These are phyloP conservation scores for Hydrophis major DNA, from an alignment of 2,797 vertebrate species.

Conservation along the genomic window DNA sequence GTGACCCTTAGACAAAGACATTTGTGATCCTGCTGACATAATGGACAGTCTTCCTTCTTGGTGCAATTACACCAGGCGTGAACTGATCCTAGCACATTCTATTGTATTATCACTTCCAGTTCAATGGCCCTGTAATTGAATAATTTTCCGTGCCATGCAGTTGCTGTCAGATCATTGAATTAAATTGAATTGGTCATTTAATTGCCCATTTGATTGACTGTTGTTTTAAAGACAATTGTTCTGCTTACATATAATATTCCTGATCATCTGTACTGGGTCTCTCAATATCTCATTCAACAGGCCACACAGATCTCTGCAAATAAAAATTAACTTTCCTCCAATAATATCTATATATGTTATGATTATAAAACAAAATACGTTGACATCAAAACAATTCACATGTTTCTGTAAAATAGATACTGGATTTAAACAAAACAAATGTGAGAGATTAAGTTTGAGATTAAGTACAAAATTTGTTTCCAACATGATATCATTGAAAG, in stretches of 20 bases:
- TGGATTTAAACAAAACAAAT: background rate
- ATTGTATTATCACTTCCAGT: constrained; percentile 14
- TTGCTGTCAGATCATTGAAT: constrained; percentile 19
- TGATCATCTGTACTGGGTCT: background rate
- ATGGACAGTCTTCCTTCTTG: background rate
- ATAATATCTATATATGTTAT: constrained; percentile 12
- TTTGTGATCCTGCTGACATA: background rate
- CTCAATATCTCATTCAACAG: constrained; percentile 13
- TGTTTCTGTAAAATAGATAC: constrained; percentile 28
- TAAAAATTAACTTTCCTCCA: constrained; percentile 11
- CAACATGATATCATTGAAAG: constrained; percentile 1
- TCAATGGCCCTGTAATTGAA: background rate
- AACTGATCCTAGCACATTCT: background rate
- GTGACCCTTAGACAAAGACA: constrained; percentile 18
- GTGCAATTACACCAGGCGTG: background rate
- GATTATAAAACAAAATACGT: background rate
- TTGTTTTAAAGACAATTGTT: background rate
- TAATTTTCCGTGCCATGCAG: background rate
- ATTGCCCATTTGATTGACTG: constrained; percentile 2
- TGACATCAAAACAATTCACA: constrained; percentile 16
- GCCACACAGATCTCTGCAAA: background rate
- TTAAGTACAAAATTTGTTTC: constrained; percentile 24
- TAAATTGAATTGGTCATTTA: constrained; percentile 14
- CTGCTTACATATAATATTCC: background rate
- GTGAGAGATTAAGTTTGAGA: background rate